Base-by-base conservation (phyloP, 2,797 vertebrate genomes). In the Ctenopoma multispine region DNA sequence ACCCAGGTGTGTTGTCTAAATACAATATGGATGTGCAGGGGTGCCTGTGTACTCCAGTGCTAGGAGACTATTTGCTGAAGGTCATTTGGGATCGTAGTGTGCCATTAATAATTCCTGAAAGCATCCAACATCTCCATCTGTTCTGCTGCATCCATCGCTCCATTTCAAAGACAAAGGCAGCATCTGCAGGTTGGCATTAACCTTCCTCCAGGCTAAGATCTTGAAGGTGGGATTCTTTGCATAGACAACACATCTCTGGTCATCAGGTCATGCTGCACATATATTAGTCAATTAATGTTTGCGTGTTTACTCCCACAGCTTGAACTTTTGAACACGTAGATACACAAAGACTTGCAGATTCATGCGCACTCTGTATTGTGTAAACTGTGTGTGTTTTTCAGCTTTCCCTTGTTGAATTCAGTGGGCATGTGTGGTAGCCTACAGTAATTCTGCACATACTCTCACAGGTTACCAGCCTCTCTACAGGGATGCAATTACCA, bases 91-190 rank as follows among this genome's bases (percentile, higher is more conserved):
- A 95, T 94, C 92, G 93, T 91, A 83, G 91, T 64, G 46, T 83
- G 84, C 89, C 92, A 94, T 94, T 94, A 94, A 95, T 94, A 93
- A 94, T 92, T 93, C 87, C 88, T 86, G 90, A 90, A 93, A 92
- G 87, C 87, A 90, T 91, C 87, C 87, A 91, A 89, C 81, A 89
- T 92, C 90, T 92, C 92, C 90, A 92, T 94, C 92, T 94, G 94
- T 91, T 90, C 79, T 67, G 83, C 82, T 62, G 84, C 82, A 87
- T 87, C 89, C 87, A 80, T 89, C 75, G 83, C 87, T 89, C 80
- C 67, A 81, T 80, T 87, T 92, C 91, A 91, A 91, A 91, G 92
- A 92, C 92, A 89, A 93, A 92, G 72, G 79, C 86, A 69, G 84
- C 79, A 72, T 88, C 84, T 87, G 88, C 86, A 90, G 87, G 88